Evolutionary conservation across 1,140 invertebrate species (phyloP).

Genomic region (Achroia grisella): DNA sequence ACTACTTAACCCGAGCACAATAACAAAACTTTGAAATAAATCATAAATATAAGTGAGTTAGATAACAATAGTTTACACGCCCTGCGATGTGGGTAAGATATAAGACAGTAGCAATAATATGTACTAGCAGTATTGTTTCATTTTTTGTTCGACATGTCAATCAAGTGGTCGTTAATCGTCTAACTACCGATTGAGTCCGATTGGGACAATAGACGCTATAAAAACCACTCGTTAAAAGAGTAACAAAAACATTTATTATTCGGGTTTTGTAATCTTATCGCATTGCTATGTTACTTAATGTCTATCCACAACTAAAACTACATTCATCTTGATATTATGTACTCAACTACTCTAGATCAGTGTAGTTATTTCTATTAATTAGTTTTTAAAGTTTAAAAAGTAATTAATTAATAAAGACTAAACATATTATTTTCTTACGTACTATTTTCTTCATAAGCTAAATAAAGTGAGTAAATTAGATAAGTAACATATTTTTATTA

Average conservation of each 20-base stretch:
- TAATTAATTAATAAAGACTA: too few relatives aligned
- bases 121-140: slow-evolving; percentile 36
- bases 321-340: slow-evolving; percentile 13
- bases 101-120: slow-evolving; percentile 30
- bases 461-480: too few relatives aligned
- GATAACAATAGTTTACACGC: neutral
- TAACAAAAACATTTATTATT: slow-evolving; percentile 18
- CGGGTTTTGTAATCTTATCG: slow-evolving; percentile 13
- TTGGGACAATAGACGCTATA: slow-evolving; percentile 28
- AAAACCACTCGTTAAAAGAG: slow-evolving; percentile 22
- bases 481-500: too few relatives aligned
- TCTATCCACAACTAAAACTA: slow-evolving; percentile 15
- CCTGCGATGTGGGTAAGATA: slow-evolving; percentile 17
- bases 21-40: too few relatives aligned
- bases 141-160: slow-evolving; percentile 40
- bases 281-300: slow-evolving; percentile 17
- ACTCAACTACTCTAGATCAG: neutral
- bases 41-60: too few relatives aligned
- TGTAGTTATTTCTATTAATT: too few relatives aligned
- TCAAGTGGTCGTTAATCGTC: slow-evolving; percentile 36
- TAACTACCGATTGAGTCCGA: slow-evolving; percentile 24
- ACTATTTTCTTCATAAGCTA: too few relatives aligned
- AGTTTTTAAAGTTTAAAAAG: too few relatives aligned
- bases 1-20: too few relatives aligned
- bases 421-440: too few relatives aligned